phyloP scores from a whole-genome alignment of 1,140 invertebrate species.

The Eubasilissa regina region DNA sequence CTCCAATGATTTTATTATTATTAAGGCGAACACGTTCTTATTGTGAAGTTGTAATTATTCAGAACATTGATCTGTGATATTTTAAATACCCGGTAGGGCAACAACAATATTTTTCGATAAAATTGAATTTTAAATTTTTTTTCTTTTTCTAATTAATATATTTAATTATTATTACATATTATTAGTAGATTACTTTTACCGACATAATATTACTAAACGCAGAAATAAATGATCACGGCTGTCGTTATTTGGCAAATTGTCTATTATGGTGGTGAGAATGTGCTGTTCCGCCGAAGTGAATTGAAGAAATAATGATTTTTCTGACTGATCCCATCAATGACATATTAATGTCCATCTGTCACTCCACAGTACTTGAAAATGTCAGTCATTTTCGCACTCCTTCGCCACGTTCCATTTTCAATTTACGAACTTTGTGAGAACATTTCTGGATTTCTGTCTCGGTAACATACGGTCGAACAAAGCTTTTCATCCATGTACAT shows the following conservation, averaged over 20 bases:
- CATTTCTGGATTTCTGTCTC: slow-evolving; percentile 25
- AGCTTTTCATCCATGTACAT: not conserved
- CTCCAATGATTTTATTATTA: no score
- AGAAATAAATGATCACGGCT: not conserved
- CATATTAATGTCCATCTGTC: not conserved
- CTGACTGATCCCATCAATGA: slow-evolving; percentile 10
- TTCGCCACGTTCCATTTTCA: slow-evolving; percentile 13
- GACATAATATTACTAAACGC: not conserved
- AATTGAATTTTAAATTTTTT: no score
- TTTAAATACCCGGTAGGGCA: no score
- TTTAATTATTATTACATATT: no score
- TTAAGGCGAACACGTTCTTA: no score
- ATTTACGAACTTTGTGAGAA: slow-evolving; percentile 45
- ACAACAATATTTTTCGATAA: no score
- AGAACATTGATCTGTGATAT: no score
- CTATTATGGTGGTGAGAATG: not conserved
- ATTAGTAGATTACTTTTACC: no score
- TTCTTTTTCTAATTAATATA: no score
- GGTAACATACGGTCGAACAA: slow-evolving; percentile 9
- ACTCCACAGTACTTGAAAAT: not conserved
- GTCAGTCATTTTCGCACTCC: not conserved
- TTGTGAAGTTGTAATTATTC: no score
- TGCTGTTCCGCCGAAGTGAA: not conserved
- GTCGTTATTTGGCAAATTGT: not conserved
- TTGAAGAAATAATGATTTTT: not conserved